A percentile compares a stretch with the other conserved stretches of the same genome.
Conservation (phyloP, 2,888 invertebrate species). For the Auanema freiburgensis region DNA sequence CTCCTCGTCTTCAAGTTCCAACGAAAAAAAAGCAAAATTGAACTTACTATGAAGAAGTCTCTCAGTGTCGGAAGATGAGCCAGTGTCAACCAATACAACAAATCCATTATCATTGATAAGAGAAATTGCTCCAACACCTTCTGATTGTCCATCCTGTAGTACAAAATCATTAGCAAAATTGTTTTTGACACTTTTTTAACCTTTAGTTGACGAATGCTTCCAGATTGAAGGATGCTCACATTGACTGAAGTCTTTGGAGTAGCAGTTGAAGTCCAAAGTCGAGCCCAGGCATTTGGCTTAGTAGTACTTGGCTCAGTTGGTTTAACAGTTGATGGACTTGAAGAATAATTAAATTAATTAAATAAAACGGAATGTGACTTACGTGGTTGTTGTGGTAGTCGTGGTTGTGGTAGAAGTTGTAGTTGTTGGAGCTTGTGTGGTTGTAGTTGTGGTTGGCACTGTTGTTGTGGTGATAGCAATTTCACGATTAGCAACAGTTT, state of each 20-base stretch:
- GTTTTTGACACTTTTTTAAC: conserved; percentile 22
- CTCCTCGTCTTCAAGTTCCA: not conserved
- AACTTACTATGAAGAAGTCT: conserved; percentile 52
- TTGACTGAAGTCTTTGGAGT: conserved; percentile 49
- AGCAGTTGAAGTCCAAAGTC: conserved; percentile 56
- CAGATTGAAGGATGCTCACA: conserved; percentile 57
- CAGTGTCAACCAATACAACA: conserved; percentile 56
- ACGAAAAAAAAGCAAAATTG: not conserved
- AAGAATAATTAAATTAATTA: not conserved
- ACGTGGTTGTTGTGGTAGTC: conserved; percentile 29
- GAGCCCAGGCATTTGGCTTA: conserved; percentile 48
- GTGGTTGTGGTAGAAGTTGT: conserved; percentile 25
- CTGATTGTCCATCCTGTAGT: conserved; percentile 54
- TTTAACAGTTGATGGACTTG: not conserved
- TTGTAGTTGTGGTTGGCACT: conserved; percentile 23
- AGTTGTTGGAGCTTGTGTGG: conserved; percentile 23
- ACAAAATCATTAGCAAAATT: not conserved
- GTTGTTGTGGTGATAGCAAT: conserved; percentile 30
- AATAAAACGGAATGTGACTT: conserved; percentile 6
- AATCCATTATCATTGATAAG: conserved; percentile 59
- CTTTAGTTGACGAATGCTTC: conserved; percentile 50
- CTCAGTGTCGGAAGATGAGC: conserved; percentile 56
- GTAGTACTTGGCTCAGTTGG: conserved; percentile 19
- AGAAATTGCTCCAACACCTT: conserved; percentile 57
- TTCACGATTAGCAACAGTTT: conserved; percentile 42